These are phyloP conservation scores for Nerophis lumbriciformis DNA, from an alignment of 2,113 vertebrate species.

Conservation along the genomic window DNA sequence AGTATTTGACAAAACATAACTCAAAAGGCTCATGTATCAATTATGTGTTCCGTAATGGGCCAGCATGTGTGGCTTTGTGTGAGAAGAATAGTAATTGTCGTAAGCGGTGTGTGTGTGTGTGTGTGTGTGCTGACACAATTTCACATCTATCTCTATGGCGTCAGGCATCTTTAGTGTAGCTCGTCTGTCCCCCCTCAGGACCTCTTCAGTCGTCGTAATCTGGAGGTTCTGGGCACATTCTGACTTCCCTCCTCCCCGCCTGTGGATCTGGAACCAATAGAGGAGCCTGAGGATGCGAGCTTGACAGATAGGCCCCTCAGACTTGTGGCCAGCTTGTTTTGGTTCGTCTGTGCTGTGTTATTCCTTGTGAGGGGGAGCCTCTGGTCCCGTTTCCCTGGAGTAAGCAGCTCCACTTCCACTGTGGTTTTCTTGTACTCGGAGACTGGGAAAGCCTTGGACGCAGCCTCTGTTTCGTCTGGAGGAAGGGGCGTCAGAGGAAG, in stretches of 20 bases:
- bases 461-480: conserved; percentile 39
- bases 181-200: conserved; percentile 44
- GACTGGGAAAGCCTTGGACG: conserved; percentile 68
- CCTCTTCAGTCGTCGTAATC: conserved; percentile 72
- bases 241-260: conserved; percentile 62
- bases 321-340: conserved; percentile 66
- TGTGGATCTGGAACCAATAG: conserved; percentile 60
- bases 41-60: conserved; percentile 43
- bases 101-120: conserved; percentile 8
- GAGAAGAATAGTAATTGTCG: too few relatives aligned
- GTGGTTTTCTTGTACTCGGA: conserved; percentile 58
- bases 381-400: conserved; percentile 70
- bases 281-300: conserved; percentile 55
- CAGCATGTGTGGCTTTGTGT: conserved; percentile 22
- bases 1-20: conserved; percentile 60
- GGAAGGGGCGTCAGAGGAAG: conserved; percentile 50
- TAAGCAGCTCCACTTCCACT: conserved; percentile 70
- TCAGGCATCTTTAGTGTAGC: conserved; percentile 57
- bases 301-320: conserved; percentile 68
- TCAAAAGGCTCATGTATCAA: conserved; percentile 47
- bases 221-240: conserved; percentile 71
- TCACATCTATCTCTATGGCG: conserved; percentile 57
- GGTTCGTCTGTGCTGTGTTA: conserved; percentile 67
- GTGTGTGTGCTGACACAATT: conserved; percentile 45
- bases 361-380: conserved; percentile 63